Conservation (phyloP, 2,888 invertebrate genomes). For the Alcis repandata region DNA sequence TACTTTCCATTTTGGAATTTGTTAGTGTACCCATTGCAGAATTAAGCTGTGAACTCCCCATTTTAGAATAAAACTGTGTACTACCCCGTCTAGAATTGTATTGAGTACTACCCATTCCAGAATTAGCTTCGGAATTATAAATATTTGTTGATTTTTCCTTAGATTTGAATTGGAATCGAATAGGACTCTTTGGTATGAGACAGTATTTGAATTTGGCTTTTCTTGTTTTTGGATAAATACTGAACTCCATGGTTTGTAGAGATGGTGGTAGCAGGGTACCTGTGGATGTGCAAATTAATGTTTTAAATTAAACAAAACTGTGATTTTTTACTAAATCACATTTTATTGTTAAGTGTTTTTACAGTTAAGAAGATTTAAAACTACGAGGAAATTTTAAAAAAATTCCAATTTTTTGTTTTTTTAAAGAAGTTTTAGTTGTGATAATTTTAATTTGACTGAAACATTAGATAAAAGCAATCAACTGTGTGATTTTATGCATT, state of each 20-base stretch:
- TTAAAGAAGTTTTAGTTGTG: too few species aligned
- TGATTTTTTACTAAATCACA: too few species aligned
- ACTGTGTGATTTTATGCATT: too few species aligned
- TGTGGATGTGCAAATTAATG: background rate
- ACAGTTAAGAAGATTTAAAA: too few species aligned
- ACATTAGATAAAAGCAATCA: too few species aligned
- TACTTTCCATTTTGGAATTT: too few species aligned
- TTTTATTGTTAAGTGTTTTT: too few species aligned
- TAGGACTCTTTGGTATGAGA: constrained; percentile 18
- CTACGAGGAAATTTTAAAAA: too few species aligned
- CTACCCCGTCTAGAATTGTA: background rate
- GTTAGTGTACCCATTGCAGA: too few species aligned
- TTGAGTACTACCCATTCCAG: background rate
- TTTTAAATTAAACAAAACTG: too few species aligned
- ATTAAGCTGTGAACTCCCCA: background rate
- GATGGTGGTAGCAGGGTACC: background rate
- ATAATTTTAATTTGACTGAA: too few species aligned
- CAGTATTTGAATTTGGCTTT: constrained; percentile 15
- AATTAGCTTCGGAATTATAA: background rate
- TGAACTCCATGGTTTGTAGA: constrained; percentile 8
- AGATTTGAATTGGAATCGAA: constrained; percentile 11
- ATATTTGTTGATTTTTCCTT: background rate
- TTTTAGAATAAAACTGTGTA: constrained; percentile 1
- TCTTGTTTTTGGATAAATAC: constrained; percentile 8
- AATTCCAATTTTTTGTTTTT: too few species aligned